Percentiles rank a stretch among this genome's conserved stretches.
These are phyloP conservation scores for Nymphalis polychloros DNA, from an alignment of 2,888 invertebrate species.

Conservation along the genomic window DNA sequence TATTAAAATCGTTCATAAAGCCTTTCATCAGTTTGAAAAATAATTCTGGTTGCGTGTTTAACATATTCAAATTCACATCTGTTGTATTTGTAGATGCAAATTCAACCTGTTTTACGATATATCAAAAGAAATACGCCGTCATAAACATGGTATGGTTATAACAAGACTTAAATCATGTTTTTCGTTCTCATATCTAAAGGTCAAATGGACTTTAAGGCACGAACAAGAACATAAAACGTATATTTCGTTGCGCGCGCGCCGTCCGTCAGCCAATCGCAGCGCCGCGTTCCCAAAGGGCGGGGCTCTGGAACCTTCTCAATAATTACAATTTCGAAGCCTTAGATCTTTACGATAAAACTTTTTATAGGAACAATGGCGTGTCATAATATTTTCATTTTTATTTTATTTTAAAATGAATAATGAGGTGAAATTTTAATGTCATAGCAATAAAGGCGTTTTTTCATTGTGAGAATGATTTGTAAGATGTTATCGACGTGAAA, in stretches of 20 bases:
- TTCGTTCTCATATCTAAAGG: conserved; percentile 7
- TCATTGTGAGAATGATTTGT: conserved; percentile 11
- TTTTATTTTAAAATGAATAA: conserved; percentile 1
- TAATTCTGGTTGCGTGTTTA: too few relatives aligned
- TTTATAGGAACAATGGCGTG: conserved; percentile 43
- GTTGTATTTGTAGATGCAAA: neutral
- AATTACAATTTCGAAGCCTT: conserved; percentile 39
- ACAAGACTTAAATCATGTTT: conserved; percentile 4
- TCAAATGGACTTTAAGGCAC: conserved; percentile 7
- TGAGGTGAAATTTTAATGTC: conserved; percentile 12
- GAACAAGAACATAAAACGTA: conserved; percentile 16
- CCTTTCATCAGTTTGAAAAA: too few relatives aligned
- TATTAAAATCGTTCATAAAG: too few relatives aligned
- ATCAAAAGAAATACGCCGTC: neutral
- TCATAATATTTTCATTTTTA: conserved; percentile 43
- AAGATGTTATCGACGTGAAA: conserved; percentile 31
- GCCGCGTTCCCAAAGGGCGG: conserved; percentile 38
- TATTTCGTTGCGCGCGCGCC: conserved; percentile 30
- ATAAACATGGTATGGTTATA: neutral
- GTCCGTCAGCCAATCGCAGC: conserved; percentile 36
- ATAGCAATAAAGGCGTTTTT: conserved; percentile 6
- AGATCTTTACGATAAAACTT: conserved; percentile 41
- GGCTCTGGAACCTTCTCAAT: conserved; percentile 40
- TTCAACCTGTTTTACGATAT: neutral
- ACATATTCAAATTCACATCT: too few relatives aligned